Evolutionary conservation across 2,888 invertebrate species (phyloP).

Genomic region (Trissolcus brochymenae): DNA sequence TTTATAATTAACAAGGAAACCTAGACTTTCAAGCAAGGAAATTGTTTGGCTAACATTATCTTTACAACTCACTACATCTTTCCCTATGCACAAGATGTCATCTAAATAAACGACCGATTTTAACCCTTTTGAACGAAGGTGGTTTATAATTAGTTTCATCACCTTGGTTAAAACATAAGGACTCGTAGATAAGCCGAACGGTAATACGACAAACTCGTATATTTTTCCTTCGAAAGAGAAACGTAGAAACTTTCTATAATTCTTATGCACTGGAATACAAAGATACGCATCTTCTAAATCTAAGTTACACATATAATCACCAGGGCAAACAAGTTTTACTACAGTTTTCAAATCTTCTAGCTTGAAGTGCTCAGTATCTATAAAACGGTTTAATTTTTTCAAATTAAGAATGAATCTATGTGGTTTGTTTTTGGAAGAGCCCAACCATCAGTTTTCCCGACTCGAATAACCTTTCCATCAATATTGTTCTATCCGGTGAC

Average conservation of each 20-base stretch:
- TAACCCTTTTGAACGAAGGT: slow-evolving; percentile 10
- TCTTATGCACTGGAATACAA: slow-evolving; percentile 21
- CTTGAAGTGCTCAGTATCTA: slow-evolving; percentile 54
- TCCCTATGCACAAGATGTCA: slow-evolving; percentile 14
- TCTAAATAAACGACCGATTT: slow-evolving; percentile 13
- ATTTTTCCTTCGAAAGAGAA: background rate
- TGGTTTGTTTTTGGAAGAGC: slow-evolving; percentile 14
- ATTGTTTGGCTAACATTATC: too few relatives aligned
- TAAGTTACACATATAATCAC: too few relatives aligned
- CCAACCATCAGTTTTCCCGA: slow-evolving; percentile 16
- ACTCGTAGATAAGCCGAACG: slow-evolving; percentile 5
- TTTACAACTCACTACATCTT: too few relatives aligned
- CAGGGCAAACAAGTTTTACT: too few relatives aligned
- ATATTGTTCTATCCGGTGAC: slow-evolving; percentile 10
- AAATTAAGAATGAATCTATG: slow-evolving; percentile 56
- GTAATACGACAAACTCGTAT: slow-evolving; percentile 15
- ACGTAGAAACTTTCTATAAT: slow-evolving; percentile 41
- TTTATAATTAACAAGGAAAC: too few relatives aligned
- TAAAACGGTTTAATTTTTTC: slow-evolving; percentile 40
- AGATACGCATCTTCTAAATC: slow-evolving; percentile 43
- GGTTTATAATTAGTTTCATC: slow-evolving; percentile 12
- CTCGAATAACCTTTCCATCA: slow-evolving; percentile 25
- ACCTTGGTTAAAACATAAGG: slow-evolving; percentile 21
- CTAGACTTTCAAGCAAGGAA: too few relatives aligned
- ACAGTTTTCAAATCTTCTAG: slow-evolving; percentile 57